phyloP scores from a whole-genome alignment of 2,113 vertebrate species.

The Sigmodon hispidus region DNA sequence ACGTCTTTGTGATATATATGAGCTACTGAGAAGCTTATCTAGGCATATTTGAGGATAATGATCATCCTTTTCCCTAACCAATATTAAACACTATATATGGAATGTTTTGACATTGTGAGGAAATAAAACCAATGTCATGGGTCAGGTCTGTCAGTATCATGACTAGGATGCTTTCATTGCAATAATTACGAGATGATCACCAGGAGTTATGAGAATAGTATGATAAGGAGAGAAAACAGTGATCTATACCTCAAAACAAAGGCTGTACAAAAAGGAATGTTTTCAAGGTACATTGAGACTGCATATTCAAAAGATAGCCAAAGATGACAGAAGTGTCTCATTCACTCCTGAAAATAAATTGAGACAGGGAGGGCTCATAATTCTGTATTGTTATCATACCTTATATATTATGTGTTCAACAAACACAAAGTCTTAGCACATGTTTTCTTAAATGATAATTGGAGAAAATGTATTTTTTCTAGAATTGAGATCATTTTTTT shows the following conservation, averaged over 20 bases:
- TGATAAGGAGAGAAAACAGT: background rate
- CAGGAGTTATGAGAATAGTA: background rate
- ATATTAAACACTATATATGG: background rate
- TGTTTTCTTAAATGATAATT: background rate
- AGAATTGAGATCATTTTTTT: background rate
- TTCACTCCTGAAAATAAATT: background rate
- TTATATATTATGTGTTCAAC: background rate
- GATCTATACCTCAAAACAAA: background rate
- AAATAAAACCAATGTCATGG: background rate
- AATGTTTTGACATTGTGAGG: background rate
- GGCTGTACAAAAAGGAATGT: background rate
- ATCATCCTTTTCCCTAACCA: background rate
- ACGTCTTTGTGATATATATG: rapidly evolving
- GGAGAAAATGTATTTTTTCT: background rate
- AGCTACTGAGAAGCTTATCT: background rate
- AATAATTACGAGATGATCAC: background rate
- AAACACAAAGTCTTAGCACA: background rate
- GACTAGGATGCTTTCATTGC: background rate
- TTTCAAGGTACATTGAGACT: background rate
- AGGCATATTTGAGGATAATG: background rate
- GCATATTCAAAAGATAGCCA: background rate
- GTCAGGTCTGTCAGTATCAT: background rate
- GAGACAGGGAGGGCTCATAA: background rate
- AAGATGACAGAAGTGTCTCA: background rate
- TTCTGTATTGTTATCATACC: background rate